These are phyloP conservation scores for Tribolium madens DNA, from an alignment of 1,140 invertebrate genomes.

Conservation along the genomic window DNA sequence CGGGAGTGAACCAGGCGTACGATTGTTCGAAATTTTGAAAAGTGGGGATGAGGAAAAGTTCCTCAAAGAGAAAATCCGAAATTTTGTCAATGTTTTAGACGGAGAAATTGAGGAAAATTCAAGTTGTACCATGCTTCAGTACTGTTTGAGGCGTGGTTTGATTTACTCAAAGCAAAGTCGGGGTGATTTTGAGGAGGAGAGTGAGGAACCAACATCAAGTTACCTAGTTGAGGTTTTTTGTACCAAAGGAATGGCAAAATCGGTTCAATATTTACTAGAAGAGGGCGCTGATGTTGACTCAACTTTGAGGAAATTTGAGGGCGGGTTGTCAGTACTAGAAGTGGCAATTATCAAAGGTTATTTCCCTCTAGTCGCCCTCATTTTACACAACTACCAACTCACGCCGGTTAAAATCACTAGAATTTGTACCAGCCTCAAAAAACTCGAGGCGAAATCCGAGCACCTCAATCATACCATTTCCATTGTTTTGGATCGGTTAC, in stretches of 20 bases:
- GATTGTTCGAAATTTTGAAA: slow-evolving; percentile 50
- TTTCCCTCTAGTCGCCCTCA: slow-evolving; percentile 52
- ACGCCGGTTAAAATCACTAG: too few relatives aligned
- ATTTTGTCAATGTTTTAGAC: slow-evolving; percentile 39
- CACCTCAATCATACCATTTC: too few relatives aligned
- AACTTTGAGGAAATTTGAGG: slow-evolving; percentile 31
- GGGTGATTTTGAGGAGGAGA: slow-evolving; percentile 39
- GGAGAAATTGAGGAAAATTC: slow-evolving; percentile 26
- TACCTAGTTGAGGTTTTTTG: slow-evolving; percentile 50
- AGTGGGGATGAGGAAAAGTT: slow-evolving; percentile 49
- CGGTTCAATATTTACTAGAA: slow-evolving; percentile 48
- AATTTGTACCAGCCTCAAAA: too few relatives aligned
- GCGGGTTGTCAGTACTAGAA: slow-evolving; percentile 34
- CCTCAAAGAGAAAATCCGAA: slow-evolving; percentile 46
- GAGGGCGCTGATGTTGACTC: slow-evolving; percentile 46
- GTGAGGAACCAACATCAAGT: too few relatives aligned
- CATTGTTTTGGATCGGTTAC: too few relatives aligned
- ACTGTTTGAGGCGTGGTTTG: slow-evolving; percentile 52
- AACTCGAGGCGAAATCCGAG: too few relatives aligned
- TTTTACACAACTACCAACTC: slow-evolving; percentile 7
- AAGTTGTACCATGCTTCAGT: slow-evolving; percentile 49
- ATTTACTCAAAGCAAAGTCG: slow-evolving; percentile 28
- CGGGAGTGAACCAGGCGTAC: slow-evolving; percentile 32
- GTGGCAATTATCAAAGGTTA: slow-evolving; percentile 47
- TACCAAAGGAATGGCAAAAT: slow-evolving; percentile 44